phyloP scores from a whole-genome alignment of 1,140 invertebrate species.

The Dendrolimus kikuchii region DNA sequence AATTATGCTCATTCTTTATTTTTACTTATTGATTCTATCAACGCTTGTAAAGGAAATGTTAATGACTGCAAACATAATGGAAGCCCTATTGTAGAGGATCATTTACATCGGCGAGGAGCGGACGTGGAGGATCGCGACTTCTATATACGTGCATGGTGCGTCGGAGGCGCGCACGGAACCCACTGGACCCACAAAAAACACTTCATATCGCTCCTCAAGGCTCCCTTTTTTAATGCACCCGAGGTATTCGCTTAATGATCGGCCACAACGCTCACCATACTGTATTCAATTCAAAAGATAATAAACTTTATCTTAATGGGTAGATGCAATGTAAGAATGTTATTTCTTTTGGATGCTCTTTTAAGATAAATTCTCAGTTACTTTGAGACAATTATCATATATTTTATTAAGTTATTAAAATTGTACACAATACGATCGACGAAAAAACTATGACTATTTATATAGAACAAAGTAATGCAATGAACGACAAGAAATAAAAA shows the following conservation, averaged over 20 bases:
- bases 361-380: constrained; percentile 1
- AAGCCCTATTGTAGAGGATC: constrained; percentile 54
- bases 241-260: constrained; percentile 38
- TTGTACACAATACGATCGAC: no score
- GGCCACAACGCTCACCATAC: constrained; percentile 23
- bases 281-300: constrained; percentile 33
- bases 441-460: no score
- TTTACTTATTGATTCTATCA: no score
- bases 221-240: constrained; percentile 37
- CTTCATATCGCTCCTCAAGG: constrained; percentile 48
- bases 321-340: background rate
- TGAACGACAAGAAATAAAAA: no score
- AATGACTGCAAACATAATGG: no score
- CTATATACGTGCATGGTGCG: constrained; percentile 42
- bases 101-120: constrained; percentile 59
- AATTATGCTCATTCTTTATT: no score
- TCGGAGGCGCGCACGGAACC: constrained; percentile 45
- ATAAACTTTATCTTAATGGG: constrained; percentile 3
- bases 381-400: no score
- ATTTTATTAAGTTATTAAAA: no score
- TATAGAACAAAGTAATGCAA: no score
- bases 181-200: constrained; percentile 47
- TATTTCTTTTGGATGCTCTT: background rate
- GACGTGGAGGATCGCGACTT: constrained; percentile 54
- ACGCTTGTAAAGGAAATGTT: no score